Evolutionary conservation across 2,888 invertebrate genomes (phyloP).

Genomic region (Nomada lathburiana): DNA sequence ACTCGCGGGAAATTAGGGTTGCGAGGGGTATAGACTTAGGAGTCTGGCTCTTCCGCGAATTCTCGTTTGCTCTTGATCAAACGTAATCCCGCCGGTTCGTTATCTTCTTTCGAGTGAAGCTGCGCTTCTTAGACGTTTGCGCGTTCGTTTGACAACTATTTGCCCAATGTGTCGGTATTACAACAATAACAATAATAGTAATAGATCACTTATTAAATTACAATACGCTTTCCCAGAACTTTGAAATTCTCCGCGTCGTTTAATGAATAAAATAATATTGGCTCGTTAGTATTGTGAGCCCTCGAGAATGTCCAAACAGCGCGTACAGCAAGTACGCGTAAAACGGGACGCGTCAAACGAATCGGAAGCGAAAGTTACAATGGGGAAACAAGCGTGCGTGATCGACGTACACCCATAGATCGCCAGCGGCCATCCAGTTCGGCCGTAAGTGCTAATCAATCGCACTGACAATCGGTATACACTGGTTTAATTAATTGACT

Average conservation of each 20-base stretch:
- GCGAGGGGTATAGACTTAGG: background rate
- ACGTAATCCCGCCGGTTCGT: background rate
- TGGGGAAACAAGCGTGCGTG: background rate
- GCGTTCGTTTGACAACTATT: background rate
- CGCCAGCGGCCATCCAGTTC: background rate
- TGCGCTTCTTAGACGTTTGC: too few relatives aligned
- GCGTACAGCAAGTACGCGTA: too few relatives aligned
- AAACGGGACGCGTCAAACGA: background rate
- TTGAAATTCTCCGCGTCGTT: too few relatives aligned
- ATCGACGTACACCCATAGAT: conserved; percentile 1
- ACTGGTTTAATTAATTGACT: conserved; percentile 59
- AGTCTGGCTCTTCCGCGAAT: background rate
- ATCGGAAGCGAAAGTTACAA: conserved; percentile 2
- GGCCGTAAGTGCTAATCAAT: conserved; percentile 56
- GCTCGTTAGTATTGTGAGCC: too few relatives aligned
- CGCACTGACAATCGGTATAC: conserved; percentile 35
- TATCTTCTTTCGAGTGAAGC: background rate
- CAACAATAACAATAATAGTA: too few relatives aligned
- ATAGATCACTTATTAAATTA: too few relatives aligned
- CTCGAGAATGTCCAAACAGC: too few relatives aligned
- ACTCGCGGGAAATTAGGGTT: conserved; percentile 29
- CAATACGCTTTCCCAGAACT: too few relatives aligned
- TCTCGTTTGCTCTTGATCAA: background rate
- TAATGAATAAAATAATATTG: too few relatives aligned
- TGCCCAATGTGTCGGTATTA: too few relatives aligned